Evolutionary conservation across 2,888 invertebrate species (phyloP).

Genomic region (Epirrhoe tristata): DNA sequence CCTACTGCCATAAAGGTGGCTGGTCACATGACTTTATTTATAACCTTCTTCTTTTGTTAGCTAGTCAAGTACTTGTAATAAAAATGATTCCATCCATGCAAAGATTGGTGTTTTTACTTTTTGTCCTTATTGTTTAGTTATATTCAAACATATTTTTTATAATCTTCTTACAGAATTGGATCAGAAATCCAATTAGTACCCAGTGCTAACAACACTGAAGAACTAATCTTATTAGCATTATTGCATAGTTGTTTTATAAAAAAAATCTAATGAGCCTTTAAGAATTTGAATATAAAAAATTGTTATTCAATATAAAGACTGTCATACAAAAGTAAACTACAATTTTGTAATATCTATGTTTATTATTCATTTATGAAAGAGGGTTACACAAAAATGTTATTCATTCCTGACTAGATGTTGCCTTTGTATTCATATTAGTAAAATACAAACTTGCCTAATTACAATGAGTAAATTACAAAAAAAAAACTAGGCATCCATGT

Average conservation of each 20-base stretch:
- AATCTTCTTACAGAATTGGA: neutral
- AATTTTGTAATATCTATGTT: slow-evolving; percentile 39
- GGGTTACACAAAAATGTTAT: slow-evolving; percentile 53
- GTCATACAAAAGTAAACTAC: slow-evolving; percentile 20
- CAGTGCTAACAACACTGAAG: neutral
- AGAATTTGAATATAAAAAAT: neutral
- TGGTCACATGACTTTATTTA: neutral
- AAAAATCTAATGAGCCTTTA: too few species aligned
- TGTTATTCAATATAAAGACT: neutral
- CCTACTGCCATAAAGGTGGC: too few species aligned
- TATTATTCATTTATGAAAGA: slow-evolving; percentile 54
- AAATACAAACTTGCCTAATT: slow-evolving; percentile 17
- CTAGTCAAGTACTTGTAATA: slow-evolving; percentile 4
- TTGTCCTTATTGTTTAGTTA: neutral
- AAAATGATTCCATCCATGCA: slow-evolving; percentile 34
- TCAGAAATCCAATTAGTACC: neutral
- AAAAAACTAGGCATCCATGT: slow-evolving; percentile 8
- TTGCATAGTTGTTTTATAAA: neutral
- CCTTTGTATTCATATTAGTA: slow-evolving; percentile 7
- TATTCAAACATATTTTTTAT: neutral
- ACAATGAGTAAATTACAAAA: slow-evolving; percentile 18
- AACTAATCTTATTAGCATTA: neutral
- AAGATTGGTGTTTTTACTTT: slow-evolving; percentile 2
- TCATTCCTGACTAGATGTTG: slow-evolving; percentile 61
- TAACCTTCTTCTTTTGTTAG: neutral